A percentile compares a stretch with the other conserved stretches of the same genome.
Conservation (phyloP, 2,888 invertebrate genomes). For the Hetaerina titia region DNA sequence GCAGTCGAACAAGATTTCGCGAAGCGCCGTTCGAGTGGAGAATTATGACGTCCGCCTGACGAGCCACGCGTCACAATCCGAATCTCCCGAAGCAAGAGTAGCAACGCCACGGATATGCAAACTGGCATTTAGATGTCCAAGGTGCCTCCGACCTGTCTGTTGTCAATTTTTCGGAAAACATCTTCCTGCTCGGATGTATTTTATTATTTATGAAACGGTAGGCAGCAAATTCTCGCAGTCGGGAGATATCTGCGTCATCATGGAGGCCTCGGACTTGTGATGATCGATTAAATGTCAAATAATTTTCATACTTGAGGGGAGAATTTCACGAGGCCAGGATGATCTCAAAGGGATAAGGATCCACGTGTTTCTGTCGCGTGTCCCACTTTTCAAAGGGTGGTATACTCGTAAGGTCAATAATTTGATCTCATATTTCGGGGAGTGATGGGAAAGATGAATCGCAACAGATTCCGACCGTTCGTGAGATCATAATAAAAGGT, state of each 20-base stretch:
- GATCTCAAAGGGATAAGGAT: too few relatives aligned
- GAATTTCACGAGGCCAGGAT: neutral
- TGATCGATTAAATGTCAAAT: neutral
- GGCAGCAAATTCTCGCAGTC: neutral
- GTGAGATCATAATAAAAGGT: too few relatives aligned
- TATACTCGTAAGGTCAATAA: too few relatives aligned
- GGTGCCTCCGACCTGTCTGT: neutral
- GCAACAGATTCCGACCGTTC: too few relatives aligned
- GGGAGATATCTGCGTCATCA: neutral
- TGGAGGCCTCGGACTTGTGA: neutral
- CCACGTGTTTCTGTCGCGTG: too few relatives aligned
- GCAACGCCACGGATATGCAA: neutral
- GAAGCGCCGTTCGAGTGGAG: neutral
- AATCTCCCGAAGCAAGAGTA: neutral
- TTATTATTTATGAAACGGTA: neutral
- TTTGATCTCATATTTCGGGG: too few relatives aligned
- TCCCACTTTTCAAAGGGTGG: too few relatives aligned
- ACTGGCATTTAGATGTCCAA: neutral
- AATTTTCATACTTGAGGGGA: neutral
- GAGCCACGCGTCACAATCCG: neutral
- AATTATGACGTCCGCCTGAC: neutral
- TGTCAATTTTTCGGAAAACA: neutral
- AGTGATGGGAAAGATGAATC: too few relatives aligned
- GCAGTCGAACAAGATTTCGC: neutral
- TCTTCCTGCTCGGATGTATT: neutral